Evolutionary conservation across 2,888 invertebrate genomes (phyloP).

Genomic region (Eupithecia centaureata): DNA sequence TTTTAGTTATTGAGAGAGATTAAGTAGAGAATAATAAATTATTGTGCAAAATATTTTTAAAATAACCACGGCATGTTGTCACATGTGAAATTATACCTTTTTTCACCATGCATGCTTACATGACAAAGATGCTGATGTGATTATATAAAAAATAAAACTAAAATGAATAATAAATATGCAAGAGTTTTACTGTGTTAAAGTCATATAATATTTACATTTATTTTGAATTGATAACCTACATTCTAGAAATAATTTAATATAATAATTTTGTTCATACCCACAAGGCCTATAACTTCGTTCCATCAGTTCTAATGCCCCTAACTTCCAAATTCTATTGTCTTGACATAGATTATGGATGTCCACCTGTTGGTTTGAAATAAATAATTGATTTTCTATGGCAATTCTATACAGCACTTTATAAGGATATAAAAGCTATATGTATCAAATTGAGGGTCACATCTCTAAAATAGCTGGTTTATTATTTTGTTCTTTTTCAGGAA

Average conservation of each 20-base stretch:
- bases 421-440: not conserved
- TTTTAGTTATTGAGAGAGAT: not conserved
- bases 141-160: not conserved
- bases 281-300: constrained; percentile 35
- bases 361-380: constrained; percentile 36
- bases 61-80: not conserved
- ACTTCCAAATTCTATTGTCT: constrained; percentile 33
- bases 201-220: not conserved
- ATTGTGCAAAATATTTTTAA: no score
- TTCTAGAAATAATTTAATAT: constrained; percentile 18
- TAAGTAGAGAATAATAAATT: not conserved
- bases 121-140: not conserved
- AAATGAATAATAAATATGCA: not conserved
- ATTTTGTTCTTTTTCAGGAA: not conserved
- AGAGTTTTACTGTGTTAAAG: not conserved
- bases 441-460: not conserved
- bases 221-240: constrained; percentile 13
- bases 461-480: not conserved
- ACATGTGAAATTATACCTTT: not conserved
- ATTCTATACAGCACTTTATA: not conserved
- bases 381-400: constrained; percentile 17
- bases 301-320: constrained; percentile 29
- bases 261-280: constrained; percentile 30
- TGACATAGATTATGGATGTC: constrained; percentile 32
- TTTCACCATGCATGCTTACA: not conserved